Percentiles rank a stretch among this genome's conserved stretches.
Conservation (phyloP, 2,888 invertebrate genomes). For the Erebia epiphron region DNA sequence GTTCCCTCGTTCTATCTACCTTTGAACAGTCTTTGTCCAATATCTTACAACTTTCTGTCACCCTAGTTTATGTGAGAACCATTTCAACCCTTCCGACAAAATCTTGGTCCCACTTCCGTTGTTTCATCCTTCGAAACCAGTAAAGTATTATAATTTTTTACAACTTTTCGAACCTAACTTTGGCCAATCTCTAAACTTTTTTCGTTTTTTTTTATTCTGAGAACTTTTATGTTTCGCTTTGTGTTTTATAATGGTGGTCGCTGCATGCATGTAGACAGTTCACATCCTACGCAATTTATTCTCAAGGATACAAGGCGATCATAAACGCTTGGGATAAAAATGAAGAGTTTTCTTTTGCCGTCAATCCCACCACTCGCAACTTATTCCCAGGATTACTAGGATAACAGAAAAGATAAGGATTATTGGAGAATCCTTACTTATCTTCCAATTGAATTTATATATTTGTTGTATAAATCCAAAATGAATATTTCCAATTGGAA, state of each 20-base stretch:
- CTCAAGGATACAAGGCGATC: constrained; percentile 22
- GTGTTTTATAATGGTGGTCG: too few relatives aligned
- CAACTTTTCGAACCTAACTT: too few relatives aligned
- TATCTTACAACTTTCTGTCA: constrained; percentile 13
- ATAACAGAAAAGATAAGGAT: neutral
- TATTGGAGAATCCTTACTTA: neutral
- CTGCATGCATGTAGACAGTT: neutral
- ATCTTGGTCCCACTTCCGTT: neutral
- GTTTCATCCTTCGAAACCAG: too few relatives aligned
- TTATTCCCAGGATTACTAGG: constrained; percentile 15
- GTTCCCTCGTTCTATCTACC: neutral
- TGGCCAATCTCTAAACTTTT: neutral
- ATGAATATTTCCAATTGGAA: neutral
- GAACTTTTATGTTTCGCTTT: neutral
- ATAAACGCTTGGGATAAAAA: neutral
- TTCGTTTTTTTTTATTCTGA: neutral
- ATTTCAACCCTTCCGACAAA: constrained; percentile 6
- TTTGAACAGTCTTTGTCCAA: neutral
- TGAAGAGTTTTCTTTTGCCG: neutral
- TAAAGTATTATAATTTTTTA: too few relatives aligned
- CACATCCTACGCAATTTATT: neutral
- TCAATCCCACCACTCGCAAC: constrained; percentile 2
- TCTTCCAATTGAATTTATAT: neutral
- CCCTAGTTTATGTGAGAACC: constrained; percentile 6
- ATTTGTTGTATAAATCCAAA: neutral